A percentile compares a stretch with the other conserved stretches of the same genome.
Evolutionary conservation across 2,797 vertebrate genomes (phyloP).

Genomic region (Cynopterus sphinx): DNA sequence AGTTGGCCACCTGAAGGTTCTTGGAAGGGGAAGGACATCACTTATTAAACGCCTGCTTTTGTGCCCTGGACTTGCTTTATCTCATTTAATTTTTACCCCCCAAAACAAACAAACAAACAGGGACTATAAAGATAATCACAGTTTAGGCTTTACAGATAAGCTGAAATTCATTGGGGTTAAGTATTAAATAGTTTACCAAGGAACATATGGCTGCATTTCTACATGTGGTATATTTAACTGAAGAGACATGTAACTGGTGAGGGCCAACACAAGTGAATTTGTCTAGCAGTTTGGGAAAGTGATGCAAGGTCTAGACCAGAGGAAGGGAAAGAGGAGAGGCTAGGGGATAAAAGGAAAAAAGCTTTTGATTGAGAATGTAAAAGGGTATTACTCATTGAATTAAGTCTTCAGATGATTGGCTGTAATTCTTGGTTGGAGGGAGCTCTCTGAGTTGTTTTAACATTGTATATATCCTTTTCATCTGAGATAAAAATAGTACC

Average conservation of each 20-base stretch:
- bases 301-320: background rate
- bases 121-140: background rate
- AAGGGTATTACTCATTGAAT: background rate
- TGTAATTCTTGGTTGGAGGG: background rate
- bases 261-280: background rate
- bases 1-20: background rate
- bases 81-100: background rate
- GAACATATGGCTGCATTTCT: background rate
- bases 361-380: background rate
- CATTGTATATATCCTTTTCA: background rate
- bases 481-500: background rate
- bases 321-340: background rate
- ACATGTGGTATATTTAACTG: background rate
- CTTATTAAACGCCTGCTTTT: slow-evolving; percentile 42
- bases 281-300: background rate
- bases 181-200: background rate
- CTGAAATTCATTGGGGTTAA: background rate
- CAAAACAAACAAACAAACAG: background rate
- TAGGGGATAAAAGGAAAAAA: background rate
- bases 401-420: background rate
- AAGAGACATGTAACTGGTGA: background rate
- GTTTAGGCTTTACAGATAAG: slow-evolving; percentile 10
- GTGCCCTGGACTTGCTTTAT: slow-evolving; percentile 13
- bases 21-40: background rate
- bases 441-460: background rate